Conservation (phyloP, 2,797 vertebrate species). For the Pangasius djambal region DNA sequence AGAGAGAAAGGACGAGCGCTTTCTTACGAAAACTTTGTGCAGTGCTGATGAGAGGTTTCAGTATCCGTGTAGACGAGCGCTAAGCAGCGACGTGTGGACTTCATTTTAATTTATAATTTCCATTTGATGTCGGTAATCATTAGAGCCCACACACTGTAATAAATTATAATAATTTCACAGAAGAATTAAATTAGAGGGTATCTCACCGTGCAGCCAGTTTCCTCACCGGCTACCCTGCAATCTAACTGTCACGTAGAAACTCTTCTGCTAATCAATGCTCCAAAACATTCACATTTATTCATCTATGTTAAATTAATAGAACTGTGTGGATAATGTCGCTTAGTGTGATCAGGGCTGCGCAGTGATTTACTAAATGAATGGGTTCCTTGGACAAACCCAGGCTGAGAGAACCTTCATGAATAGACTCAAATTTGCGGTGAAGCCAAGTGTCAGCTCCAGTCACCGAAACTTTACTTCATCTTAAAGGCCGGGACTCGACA, state of each 20-base stretch:
- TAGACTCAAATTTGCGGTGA: slow-evolving; percentile 72
- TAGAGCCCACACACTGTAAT: slow-evolving; percentile 95
- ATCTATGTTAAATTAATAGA: slow-evolving; percentile 98
- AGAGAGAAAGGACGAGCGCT: slow-evolving; percentile 34
- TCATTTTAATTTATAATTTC: slow-evolving; percentile 94
- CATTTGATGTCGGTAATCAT: slow-evolving; percentile 98
- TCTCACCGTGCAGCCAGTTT: slow-evolving; percentile 87
- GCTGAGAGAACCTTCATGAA: slow-evolving; percentile 77
- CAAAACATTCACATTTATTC: slow-evolving; percentile 99
- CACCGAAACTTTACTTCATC: slow-evolving; percentile 73
- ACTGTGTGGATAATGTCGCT: slow-evolving; percentile 90
- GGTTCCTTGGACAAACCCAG: slow-evolving; percentile 83
- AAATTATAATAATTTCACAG: slow-evolving; percentile 99
- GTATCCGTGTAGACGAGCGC: slow-evolving; percentile 77
- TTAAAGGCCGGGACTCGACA: slow-evolving; percentile 56
- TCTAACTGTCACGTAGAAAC: slow-evolving; percentile 99
- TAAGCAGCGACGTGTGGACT: slow-evolving; percentile 84
- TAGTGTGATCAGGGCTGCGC: slow-evolving; percentile 92
- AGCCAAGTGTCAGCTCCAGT: slow-evolving; percentile 68
- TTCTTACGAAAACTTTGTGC: slow-evolving; percentile 53
- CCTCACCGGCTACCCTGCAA: slow-evolving; percentile 88
- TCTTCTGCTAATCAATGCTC: slow-evolving; percentile 94
- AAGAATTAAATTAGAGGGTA: slow-evolving; percentile 99
- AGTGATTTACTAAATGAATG: slow-evolving; percentile 98
- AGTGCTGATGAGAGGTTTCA: slow-evolving; percentile 65